A percentile compares a stretch with the other conserved stretches of the same genome.
These are phyloP conservation scores for Drosophila meridiana DNA, from an alignment of 2,888 invertebrate genomes.

Conservation along the genomic window DNA sequence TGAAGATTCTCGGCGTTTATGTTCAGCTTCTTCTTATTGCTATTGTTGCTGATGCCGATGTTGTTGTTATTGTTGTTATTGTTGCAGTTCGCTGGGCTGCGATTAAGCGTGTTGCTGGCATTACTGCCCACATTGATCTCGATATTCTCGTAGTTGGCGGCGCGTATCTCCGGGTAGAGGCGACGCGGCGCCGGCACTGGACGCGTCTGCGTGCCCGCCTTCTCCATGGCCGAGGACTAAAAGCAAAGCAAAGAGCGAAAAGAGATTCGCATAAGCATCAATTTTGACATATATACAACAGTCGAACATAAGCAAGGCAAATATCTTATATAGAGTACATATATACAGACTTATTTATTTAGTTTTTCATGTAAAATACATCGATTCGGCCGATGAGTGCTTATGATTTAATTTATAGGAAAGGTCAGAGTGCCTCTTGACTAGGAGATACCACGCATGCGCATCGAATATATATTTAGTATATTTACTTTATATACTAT, in stretches of 20 bases:
- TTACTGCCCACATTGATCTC: conserved; percentile 71
- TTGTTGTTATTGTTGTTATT: conserved; percentile 61
- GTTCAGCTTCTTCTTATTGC: conserved; percentile 71
- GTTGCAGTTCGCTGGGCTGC: conserved; percentile 39
- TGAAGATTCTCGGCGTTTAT: conserved; percentile 82
- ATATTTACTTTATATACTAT: no score
- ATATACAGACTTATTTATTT: not conserved
- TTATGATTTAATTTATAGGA: not conserved
- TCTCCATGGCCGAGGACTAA: conserved; percentile 51
- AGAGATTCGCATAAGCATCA: conserved; percentile 30
- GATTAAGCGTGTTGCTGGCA: conserved; percentile 9
- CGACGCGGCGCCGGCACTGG: conserved; percentile 84
- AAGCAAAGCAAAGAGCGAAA: conserved; percentile 4
- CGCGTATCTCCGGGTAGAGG: conserved; percentile 74
- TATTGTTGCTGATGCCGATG: conserved; percentile 46
- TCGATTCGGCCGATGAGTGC: not conserved
- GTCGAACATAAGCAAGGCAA: not conserved
- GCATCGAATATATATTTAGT: no score
- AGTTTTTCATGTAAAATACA: not conserved
- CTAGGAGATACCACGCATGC: no score
- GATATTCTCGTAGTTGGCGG: conserved; percentile 84
- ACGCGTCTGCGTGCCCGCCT: conserved; percentile 61
- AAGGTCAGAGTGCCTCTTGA: no score
- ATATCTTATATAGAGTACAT: not conserved
- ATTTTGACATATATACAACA: conserved; percentile 32